Base-by-base conservation (phyloP, 2,888 invertebrate genomes). In the Iselma pallidipennis region DNA sequence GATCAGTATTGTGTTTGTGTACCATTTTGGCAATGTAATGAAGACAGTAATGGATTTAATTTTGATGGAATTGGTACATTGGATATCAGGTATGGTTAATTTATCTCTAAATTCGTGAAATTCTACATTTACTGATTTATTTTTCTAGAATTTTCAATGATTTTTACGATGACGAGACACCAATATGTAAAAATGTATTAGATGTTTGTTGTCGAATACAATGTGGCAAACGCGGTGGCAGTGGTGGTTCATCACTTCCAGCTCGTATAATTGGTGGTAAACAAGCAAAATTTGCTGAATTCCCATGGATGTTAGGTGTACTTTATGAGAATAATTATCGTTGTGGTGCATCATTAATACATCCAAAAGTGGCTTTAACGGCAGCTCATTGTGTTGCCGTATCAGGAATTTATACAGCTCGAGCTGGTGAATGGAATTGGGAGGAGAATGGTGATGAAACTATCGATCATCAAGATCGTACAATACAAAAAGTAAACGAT, bases 351-450 rank as follows among this genome's bases (percentile, higher is more conserved):
- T 78, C 79, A 1, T 68, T 80, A 29, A 77, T 80, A 16, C 78
- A 78, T 59, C 78, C 76, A 0, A 71, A 75, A 67, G 77, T 79
- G 9, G 80, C 78, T 2, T 26, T 80, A 4, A 79, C 80, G 1
- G 80, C 78, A 14, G 80, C 80, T 0, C 80, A 80, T 66, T 79
- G 80, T 51, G 73, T 80, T 0, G 21, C 25, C 1, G 37, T 31
- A 12, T 29, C n/a, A 0, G 71, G 69, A 0, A 53, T 57, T 6
- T 78, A 76, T 26, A 74, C 65, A 26, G 64, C 80, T 1, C 66
- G 81, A 54, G 81, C 79, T 1, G 81, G 81, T 1, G 81, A 81
- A 67, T 81, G 77, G 77, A 75, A 81, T 55, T 79, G 79, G 76
- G 69, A 79, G 76, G 69, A 72, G 50, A 61, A 57, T 7, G 59